These are phyloP conservation scores for Tupaia tana DNA, from an alignment of 2,113 vertebrate species.

Conservation along the genomic window DNA sequence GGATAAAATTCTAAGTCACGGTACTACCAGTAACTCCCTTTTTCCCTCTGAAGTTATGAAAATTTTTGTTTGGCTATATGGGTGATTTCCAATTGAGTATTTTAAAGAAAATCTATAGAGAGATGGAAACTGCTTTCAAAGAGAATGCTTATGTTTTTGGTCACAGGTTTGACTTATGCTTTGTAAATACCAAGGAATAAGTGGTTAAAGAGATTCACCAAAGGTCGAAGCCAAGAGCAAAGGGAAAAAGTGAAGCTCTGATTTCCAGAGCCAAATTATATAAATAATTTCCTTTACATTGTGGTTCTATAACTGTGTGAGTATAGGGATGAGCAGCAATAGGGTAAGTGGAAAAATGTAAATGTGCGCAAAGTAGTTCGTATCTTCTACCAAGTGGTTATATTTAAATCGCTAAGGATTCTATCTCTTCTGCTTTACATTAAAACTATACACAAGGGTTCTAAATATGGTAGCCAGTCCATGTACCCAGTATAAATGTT, in stretches of 20 bases:
- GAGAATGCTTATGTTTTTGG: slow-evolving; percentile 1
- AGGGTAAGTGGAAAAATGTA: background rate
- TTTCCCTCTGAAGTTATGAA: background rate
- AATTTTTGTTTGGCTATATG: background rate
- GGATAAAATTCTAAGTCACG: slow-evolving; percentile 4
- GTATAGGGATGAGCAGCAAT: too few relatives aligned
- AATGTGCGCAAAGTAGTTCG: background rate
- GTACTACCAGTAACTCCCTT: background rate
- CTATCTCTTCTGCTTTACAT: background rate
- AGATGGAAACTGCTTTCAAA: slow-evolving; percentile 9
- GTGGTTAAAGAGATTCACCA: background rate
- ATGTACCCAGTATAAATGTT: background rate
- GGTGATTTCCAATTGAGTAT: background rate
- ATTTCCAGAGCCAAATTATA: background rate
- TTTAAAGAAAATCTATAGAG: background rate
- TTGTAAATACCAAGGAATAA: background rate
- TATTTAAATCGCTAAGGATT: background rate
- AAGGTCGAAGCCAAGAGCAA: background rate
- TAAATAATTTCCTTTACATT: slow-evolving; percentile 7
- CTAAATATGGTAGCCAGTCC: background rate
- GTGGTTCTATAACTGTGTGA: background rate
- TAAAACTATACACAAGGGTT: background rate
- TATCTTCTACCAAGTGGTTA: background rate
- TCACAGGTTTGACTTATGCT: background rate
- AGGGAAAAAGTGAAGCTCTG: background rate